phyloP scores from a whole-genome alignment of 2,113 vertebrate species.

The Apodemus speciosus region DNA sequence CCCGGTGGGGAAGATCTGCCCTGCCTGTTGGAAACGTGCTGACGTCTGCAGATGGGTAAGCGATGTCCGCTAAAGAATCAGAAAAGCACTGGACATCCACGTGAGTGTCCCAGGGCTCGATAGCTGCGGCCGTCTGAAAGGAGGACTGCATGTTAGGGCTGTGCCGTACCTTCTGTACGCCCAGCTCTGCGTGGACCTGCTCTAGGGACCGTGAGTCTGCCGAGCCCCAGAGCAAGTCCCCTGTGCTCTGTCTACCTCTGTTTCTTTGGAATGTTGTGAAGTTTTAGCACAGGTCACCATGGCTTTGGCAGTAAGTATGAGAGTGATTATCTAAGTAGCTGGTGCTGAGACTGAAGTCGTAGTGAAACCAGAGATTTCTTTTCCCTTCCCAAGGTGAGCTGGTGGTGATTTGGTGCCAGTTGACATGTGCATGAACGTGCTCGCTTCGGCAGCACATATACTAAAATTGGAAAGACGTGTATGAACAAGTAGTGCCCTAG shows the following conservation, averaged over 20 bases:
- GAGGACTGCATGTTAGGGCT: neutral
- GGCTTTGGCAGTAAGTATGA: neutral
- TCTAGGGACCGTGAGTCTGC: rapidly evolving
- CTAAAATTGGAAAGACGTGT: too few relatives aligned
- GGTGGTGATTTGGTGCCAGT: neutral
- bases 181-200: neutral
- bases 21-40: neutral
- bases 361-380: neutral
- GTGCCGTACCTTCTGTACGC: rapidly evolving
- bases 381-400: neutral
- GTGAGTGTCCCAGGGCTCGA: too few relatives aligned
- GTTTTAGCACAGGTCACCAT: neutral
- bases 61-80: neutral
- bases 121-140: neutral
- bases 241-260: neutral
- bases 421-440: constrained; percentile 21
- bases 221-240: rapidly evolving
- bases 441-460: too few relatives aligned
- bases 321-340: neutral
- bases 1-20: neutral
- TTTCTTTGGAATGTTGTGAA: neutral
- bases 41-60: too few relatives aligned
- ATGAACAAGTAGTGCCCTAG: neutral
- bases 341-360: neutral
- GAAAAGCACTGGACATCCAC: too few relatives aligned